Evolutionary conservation across 2,888 invertebrate species (phyloP), one percentile per base, ranked within the genome.

Genomic region (Trachelus stipa): DNA sequence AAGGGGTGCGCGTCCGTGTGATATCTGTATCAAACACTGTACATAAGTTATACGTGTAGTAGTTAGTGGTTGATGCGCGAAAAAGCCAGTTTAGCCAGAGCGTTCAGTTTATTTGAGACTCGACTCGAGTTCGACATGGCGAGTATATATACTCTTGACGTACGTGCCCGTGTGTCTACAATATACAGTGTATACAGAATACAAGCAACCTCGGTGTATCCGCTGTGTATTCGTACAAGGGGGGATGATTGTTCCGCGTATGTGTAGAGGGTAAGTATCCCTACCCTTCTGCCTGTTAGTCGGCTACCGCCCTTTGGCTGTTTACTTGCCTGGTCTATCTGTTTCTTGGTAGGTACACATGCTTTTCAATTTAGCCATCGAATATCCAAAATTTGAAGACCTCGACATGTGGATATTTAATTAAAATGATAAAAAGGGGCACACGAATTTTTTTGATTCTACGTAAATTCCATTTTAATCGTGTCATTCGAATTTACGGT

Each of bases 381-480:
- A 23, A 30, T 30, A 30, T 71, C 34, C 71, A 31, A 71, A 71
- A 71, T 30, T 71, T 71, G 30, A 3, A 15, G 23, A 56, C 6
- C 56, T 23, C 23, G 9, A 56, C 1, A 0, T 2, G 9, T 1
- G 15, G 56, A 56, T 56, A 23, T 56, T 56, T 9, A 56, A 56
- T 23, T 56, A 56, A 23, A 23, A 56, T 0, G 0, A 2, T 2
- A 4, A 23, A 40, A 56, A 56, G 23, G 0, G 6, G 0, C 9
- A 9, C 0, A 9, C 0, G 1, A 56, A 56, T 56, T 9, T 0
- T 23, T 9, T 9, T 0, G 6, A 23, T 9, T 9, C 2, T 56
- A 23, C 6, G 23, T 56, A 0, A 15, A 23, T 9, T 56, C 2
- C 9, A 56, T 2, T 56, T 9, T 9, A 56, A 56, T 6, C 1